Base-by-base conservation (phyloP, 1,140 invertebrate genomes). In the Drosophila lini region DNA sequence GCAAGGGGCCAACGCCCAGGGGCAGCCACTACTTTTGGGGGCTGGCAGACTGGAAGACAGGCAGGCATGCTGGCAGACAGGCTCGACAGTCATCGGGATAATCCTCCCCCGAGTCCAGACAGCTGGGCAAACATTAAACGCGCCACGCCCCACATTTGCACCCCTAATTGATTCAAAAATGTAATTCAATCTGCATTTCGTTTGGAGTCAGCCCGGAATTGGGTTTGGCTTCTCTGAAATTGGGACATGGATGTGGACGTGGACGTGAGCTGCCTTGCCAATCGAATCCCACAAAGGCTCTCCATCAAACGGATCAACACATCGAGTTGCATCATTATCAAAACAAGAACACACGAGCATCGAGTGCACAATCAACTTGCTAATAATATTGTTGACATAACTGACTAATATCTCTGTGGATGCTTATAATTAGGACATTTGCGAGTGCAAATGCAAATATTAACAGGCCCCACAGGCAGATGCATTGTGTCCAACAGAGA, bases 121-220 rank as follows among this genome's bases (percentile, higher is more conserved):
- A 58, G 47, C 50, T 67, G 67, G 38, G 48, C 80, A 64, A 77
- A 83, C 83, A 80, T 84, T 76, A 71, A 61, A 67, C 63, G 48
- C 62, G 67, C 22, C 59, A 67, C 67, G 77, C 81, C 76, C 41
- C 47, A 22, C 45, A 65, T 63, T 74, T 44, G 28, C 55, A 57
- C 73, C 68, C 77, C 70, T 84, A 84, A 84, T 84, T 84, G 81
- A 84, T 78, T 85, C 50, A 61, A 74, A 81, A 64, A 74, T 69
- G 63, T 65, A 85, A 84, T 84, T 81, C 50, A 65, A 84, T 81
- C 74, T 68, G 65, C 80, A 78, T 74, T 84, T 67, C 41, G 57
- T 68, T 74, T 36, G 40, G 57, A 42, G 45, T 32, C 59, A 38
- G 50, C n/a, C 16, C 16, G 15, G 22, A 55, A 69, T 69, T 69